Evolutionary conservation across 2,888 invertebrate genomes (phyloP).

Genomic region (Volucella zonaria): DNA sequence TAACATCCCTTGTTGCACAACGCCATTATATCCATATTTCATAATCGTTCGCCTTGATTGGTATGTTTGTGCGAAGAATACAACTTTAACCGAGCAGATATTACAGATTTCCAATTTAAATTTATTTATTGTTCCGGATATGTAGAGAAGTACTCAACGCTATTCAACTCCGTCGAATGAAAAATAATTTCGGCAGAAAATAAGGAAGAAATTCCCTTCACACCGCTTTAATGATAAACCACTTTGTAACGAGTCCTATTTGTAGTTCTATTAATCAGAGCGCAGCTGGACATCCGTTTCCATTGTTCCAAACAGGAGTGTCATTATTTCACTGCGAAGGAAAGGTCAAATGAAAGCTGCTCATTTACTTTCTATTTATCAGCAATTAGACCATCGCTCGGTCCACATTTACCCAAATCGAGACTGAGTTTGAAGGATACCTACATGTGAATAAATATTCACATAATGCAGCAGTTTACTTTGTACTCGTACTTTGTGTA

Average conservation of each 20-base stretch:
- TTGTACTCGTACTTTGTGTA: not conserved
- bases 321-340: not conserved
- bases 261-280: not conserved
- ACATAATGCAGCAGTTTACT: not conserved
- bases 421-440: constrained; percentile 4
- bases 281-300: constrained; percentile 24
- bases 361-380: constrained; percentile 69
- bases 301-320: constrained; percentile 20
- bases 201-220: too few species aligned
- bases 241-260: constrained; percentile 2
- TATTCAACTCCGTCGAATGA: too few species aligned
- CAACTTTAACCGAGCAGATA: too few species aligned
- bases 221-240: not conserved
- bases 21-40: too few species aligned
- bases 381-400: constrained; percentile 23
- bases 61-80: too few species aligned
- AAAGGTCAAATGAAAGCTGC: constrained; percentile 53
- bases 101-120: too few species aligned
- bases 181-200: too few species aligned
- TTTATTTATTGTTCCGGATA: too few species aligned
- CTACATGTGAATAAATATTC: constrained; percentile 5
- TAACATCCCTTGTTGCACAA: too few species aligned
- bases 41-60: too few species aligned
- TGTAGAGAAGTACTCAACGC: too few species aligned
- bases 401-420: constrained; percentile 28